Conservation (phyloP, 2,797 vertebrate genomes). For the Enteromius fasciolatus region DNA sequence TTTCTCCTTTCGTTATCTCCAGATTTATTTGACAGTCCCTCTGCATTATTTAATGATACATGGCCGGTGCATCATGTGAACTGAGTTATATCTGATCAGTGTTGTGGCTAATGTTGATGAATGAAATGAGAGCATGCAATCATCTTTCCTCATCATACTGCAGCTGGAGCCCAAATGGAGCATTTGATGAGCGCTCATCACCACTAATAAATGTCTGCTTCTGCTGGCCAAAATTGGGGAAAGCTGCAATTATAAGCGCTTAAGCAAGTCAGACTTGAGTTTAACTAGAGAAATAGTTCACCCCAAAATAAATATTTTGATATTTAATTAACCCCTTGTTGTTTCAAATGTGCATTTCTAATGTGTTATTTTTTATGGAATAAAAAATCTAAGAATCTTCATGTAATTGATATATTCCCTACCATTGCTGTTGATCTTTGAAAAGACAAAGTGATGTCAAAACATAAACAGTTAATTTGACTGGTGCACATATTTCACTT, state of each 20-base stretch:
- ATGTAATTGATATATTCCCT: not conserved
- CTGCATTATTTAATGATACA: slow-evolving; percentile 29
- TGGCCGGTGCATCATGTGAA: slow-evolving; percentile 21
- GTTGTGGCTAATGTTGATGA: slow-evolving; percentile 39
- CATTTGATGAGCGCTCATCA: slow-evolving; percentile 58
- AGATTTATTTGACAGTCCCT: slow-evolving; percentile 36
- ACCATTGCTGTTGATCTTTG: not conserved
- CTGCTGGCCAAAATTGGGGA: slow-evolving; percentile 35
- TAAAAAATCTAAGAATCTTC: not conserved
- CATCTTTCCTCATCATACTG: slow-evolving; percentile 26
- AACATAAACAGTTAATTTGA: not conserved
- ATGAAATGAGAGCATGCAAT: slow-evolving; percentile 41
- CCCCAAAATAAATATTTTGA: not conserved
- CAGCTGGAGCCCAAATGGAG: slow-evolving; percentile 20
- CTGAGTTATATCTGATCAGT: slow-evolving; percentile 24
- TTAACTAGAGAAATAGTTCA: not conserved
- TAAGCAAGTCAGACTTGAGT: slow-evolving; percentile 16
- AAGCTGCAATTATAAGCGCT: slow-evolving; percentile 15
- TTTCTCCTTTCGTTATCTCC: slow-evolving; percentile 23
- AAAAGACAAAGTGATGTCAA: not conserved
- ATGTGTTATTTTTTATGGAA: not conserved
- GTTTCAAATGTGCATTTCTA: not conserved
- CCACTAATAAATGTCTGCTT: slow-evolving; percentile 61
- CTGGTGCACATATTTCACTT: not conserved
- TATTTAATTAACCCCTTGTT: not conserved